These are phyloP conservation scores for Nesoenas mayeri DNA, from an alignment of 2,113 vertebrate species.

Conservation along the genomic window DNA sequence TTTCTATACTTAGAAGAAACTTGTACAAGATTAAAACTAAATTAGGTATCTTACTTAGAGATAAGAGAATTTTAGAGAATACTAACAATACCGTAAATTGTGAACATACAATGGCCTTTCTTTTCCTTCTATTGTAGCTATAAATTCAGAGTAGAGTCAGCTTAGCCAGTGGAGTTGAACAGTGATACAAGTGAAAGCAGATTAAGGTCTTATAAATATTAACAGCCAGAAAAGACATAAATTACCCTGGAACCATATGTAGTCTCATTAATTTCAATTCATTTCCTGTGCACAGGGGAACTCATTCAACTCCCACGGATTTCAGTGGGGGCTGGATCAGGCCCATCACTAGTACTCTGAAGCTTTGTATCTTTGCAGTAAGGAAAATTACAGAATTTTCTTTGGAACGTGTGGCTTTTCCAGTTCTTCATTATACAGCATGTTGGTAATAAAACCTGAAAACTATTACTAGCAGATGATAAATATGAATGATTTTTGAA, in stretches of 20 bases:
- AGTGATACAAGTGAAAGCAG: constrained; percentile 19
- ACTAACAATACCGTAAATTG: neutral
- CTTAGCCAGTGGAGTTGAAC: neutral
- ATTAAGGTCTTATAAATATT: constrained; percentile 46
- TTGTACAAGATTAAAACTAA: neutral
- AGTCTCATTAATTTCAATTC: constrained; percentile 45
- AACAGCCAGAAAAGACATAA: constrained; percentile 21
- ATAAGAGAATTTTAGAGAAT: neutral
- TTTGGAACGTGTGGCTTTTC: neutral
- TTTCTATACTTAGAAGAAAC: neutral
- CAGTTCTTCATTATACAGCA: constrained; percentile 48
- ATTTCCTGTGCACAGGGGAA: constrained; percentile 48
- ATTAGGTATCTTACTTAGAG: neutral
- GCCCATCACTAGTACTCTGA: neutral
- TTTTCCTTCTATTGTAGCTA: neutral
- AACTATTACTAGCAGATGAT: constrained; percentile 43
- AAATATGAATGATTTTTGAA: constrained; percentile 32
- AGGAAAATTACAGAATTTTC: constrained; percentile 45
- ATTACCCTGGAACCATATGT: constrained; percentile 42
- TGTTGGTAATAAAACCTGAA: constrained; percentile 43
- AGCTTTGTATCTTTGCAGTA: neutral
- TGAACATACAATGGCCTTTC: neutral
- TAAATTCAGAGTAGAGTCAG: neutral
- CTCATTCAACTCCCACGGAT: constrained; percentile 33
- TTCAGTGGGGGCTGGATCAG: constrained; percentile 26